Conservation (phyloP, 2,797 vertebrate genomes). For the Myotis findleyi region DNA sequence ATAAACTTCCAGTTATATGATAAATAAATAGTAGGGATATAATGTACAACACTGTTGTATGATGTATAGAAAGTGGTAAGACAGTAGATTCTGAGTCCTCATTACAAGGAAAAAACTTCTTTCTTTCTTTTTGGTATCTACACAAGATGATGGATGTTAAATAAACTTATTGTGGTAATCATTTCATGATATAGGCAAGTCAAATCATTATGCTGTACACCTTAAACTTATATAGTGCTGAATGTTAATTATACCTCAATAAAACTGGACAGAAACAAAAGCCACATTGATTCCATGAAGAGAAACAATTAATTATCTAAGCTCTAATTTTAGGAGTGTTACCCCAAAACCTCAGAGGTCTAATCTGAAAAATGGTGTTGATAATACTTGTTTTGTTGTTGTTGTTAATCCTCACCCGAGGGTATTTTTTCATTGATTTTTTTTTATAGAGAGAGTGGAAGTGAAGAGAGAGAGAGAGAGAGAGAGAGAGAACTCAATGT, state of each 20-base stretch:
- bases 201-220: not conserved
- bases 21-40: not conserved
- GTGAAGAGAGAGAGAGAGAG: too few relatives aligned
- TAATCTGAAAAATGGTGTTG: not conserved
- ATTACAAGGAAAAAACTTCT: not conserved
- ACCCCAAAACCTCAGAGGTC: not conserved
- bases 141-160: not conserved
- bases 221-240: not conserved
- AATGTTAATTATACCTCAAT: not conserved
- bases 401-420: too few relatives aligned
- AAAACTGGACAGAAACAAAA: not conserved
- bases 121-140: not conserved
- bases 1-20: not conserved
- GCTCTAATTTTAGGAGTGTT: not conserved
- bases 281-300: not conserved
- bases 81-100: not conserved
- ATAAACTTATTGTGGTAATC: not conserved
- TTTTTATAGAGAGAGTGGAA: too few relatives aligned
- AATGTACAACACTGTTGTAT: not conserved
- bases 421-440: too few relatives aligned
- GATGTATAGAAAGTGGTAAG: not conserved
- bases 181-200: not conserved
- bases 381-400: not conserved
- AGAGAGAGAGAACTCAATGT: too few relatives aligned
- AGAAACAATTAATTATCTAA: not conserved